Evolutionary conservation across 1,140 invertebrate species (phyloP).

Genomic region (Helicorthomorpha holstii): DNA sequence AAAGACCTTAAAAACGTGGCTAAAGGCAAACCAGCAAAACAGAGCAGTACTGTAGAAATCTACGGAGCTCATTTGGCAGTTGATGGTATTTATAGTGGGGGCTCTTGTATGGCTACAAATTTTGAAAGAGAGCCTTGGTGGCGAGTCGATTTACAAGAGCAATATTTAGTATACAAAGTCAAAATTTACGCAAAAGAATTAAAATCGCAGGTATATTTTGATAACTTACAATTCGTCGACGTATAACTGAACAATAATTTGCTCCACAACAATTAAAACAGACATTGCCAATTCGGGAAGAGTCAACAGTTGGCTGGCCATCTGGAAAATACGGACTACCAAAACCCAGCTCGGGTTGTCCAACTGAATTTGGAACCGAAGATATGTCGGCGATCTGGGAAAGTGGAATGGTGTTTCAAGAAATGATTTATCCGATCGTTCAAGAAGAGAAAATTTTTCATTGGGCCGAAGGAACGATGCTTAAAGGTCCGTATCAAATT

Average conservation of each 20-base stretch:
- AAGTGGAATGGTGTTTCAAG: constrained; percentile 14
- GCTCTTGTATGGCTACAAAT: constrained; percentile 12
- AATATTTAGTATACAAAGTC: constrained; percentile 14
- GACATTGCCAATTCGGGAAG: not conserved
- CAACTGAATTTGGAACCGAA: constrained; percentile 7
- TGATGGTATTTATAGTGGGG: constrained; percentile 7
- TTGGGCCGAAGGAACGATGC: constrained; percentile 14
- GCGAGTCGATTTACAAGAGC: constrained; percentile 17
- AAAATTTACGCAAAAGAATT: constrained; percentile 10
- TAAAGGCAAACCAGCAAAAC: constrained; percentile 14
- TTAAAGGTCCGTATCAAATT: constrained; percentile 11
- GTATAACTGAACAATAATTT: no score
- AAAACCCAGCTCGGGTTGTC: constrained; percentile 18
- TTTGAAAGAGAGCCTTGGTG: constrained; percentile 18
- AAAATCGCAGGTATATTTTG: no score
- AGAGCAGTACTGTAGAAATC: constrained; percentile 11
- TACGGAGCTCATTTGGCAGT: constrained; percentile 11
- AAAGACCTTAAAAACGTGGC: constrained; percentile 12
- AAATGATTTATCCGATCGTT: constrained; percentile 10
- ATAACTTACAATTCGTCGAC: no score
- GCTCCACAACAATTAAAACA: no score
- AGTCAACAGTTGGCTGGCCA: constrained; percentile 15
- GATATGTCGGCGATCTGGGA: constrained; percentile 11
- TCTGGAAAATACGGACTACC: constrained; percentile 18
- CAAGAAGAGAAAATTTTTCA: constrained; percentile 15